Base-by-base conservation (phyloP, 35 echinoderm and acorn worm genomes). In the Lytechinus pictus region DNA sequence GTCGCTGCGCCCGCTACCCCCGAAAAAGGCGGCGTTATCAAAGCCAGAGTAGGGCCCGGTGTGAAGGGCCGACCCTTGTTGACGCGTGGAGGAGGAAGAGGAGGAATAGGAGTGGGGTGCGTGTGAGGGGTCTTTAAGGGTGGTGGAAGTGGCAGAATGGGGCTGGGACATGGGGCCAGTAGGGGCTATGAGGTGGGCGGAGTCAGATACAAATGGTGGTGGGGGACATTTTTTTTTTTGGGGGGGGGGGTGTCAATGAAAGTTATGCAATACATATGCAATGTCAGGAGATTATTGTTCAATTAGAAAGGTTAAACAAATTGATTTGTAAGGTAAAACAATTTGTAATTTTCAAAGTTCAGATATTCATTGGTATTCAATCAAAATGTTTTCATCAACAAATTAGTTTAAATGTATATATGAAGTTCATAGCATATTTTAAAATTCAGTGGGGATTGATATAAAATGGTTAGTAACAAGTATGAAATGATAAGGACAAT, bases 1-100 rank as follows among this genome's bases (percentile, higher is more conserved):
- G 88, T 90, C 88, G 88, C 88, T 54, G 52, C 88, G 29, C 29
- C 88, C 88, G 88, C 88, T 90, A 33, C 52, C 52, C 66, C 66
- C 66, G 29, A 52, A 90, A 90, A 90, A 90, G 29, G 88, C 88
- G 9, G 88, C 88, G 52, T 90, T 90, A 33, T 90, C 88, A 54
- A 90, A 52, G 88, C 88, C 88, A 9, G 88, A 10, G 88, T 52
- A 29, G 28, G 52, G 52, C 9, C 86, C 86, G 9, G 86, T 27
- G 88, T 28, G n/a, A 54, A 10, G 88, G 16, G 27, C 88, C 29
- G 88, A 44, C 28, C 52, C 52, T 54, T 54, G 86, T 27, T 27
- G 52, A 90, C 29, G 29, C 28, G 14, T 28, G 88, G 88, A 90
- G 87, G 87, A 89, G 87, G 87, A 52, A 51, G 44, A 52, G 86